Evolutionary conservation across 2,113 vertebrate genomes (phyloP), one percentile per base, ranked within the genome.

Genomic region (Epinephelus cyanopodus): DNA sequence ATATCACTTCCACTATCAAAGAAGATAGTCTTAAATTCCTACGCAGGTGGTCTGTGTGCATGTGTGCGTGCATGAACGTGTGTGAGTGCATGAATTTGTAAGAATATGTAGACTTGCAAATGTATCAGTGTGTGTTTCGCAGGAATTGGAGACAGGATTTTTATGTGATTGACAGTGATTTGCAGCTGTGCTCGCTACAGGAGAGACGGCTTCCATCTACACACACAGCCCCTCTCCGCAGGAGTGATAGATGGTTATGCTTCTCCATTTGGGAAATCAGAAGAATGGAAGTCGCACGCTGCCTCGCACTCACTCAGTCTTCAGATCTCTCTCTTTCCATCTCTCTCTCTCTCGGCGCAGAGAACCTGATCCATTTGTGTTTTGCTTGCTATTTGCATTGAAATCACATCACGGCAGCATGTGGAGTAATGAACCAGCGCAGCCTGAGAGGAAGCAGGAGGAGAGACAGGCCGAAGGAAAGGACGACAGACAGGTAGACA

Each of bases 231-330:
- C 5, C 74, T 42, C 54, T 74, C 83, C 53, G 75, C 79, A 84
- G 82, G 85, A 87, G 65, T 87, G 87, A 91, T 88, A 70, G 81
- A 91, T 83, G 70, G 77, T 87, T 81, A 83, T 70, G 85, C 56
- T 79, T 85, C 89, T 92, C 83, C 90, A 86, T 90, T 90, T 89
- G 87, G 76, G 79, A 89, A 90, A 92, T 92, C 88, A 91, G 85
- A 90, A 84, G 79, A 90, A 84, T 86, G 81, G 81, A 90, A 88
- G 85, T 88, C 50, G 42, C 69, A 82, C 2, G 33, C 79, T 73
- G 80, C 65, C 53, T 79, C 27, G 33, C 71, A 18, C 70, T 84
- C 77, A 54, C 73, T 82, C 81, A 37, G 62, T 85, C 48, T 57
- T 84, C 54, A 52, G 54, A 75, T 89, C 69, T 74, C 62, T 50